Conservation (phyloP, 2,797 vertebrate species). For the Protonibea diacanthus region DNA sequence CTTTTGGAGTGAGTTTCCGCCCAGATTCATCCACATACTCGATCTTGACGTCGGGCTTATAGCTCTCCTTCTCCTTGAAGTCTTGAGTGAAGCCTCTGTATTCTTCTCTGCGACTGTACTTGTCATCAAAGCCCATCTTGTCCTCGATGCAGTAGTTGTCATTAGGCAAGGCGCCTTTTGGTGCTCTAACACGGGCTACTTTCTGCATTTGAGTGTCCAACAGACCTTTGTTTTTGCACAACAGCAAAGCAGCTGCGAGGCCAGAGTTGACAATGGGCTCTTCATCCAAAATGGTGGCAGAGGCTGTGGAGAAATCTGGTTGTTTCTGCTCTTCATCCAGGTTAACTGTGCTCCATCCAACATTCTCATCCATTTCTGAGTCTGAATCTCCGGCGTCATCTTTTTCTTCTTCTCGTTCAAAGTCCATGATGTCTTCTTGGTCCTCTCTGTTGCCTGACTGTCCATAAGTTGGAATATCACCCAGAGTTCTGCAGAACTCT, state of each 20-base stretch:
- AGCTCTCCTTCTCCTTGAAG: slow-evolving; percentile 94
- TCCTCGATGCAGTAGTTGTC: slow-evolving; percentile 96
- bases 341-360: slow-evolving; percentile 95
- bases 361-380: slow-evolving; percentile 91
- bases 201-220: slow-evolving; percentile 94
- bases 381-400: slow-evolving; percentile 87
- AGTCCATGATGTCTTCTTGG: slow-evolving; percentile 95
- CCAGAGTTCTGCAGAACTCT: slow-evolving; percentile 94
- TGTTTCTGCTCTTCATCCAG: slow-evolving; percentile 92
- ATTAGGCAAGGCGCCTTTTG: slow-evolving; percentile 88
- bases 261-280: slow-evolving; percentile 95
- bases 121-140: slow-evolving; percentile 96
- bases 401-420: slow-evolving; percentile 89
- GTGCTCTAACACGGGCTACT: slow-evolving; percentile 89
- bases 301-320: slow-evolving; percentile 90
- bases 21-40: slow-evolving; percentile 96
- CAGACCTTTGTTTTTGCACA: slow-evolving; percentile 96
- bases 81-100: slow-evolving; percentile 96
- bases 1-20: slow-evolving; percentile 92
- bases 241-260: slow-evolving; percentile 88
- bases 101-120: slow-evolving; percentile 94
- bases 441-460: slow-evolving; percentile 94
- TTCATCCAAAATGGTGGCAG: slow-evolving; percentile 94
- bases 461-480: slow-evolving; percentile 95
- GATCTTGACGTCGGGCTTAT: slow-evolving; percentile 92